Evolutionary conservation across 2,888 invertebrate species (phyloP).

Genomic region (Phoronis australis): DNA sequence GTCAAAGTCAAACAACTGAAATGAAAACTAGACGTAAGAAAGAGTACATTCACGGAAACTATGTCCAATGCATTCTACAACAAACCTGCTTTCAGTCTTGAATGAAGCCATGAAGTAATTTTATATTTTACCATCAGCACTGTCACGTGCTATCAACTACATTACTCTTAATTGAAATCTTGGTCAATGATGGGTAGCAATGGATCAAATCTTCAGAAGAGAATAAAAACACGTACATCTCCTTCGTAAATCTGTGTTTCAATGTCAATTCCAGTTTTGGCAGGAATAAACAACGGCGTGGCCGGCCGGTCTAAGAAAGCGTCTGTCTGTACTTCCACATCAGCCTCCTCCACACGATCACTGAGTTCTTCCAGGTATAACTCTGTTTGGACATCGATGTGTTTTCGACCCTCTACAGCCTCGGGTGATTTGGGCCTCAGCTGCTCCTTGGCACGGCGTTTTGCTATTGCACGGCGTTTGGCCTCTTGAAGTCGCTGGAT

Average conservation of each 20-base stretch:
- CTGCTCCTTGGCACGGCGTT: slow-evolving; percentile 65
- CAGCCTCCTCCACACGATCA: slow-evolving; percentile 60
- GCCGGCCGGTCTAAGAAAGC: slow-evolving; percentile 76
- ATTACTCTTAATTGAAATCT: too few species aligned
- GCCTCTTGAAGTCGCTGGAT: slow-evolving; percentile 60
- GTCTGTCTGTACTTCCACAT: slow-evolving; percentile 82
- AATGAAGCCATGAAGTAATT: too few species aligned
- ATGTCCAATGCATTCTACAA: too few species aligned
- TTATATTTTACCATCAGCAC: too few species aligned
- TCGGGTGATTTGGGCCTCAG: slow-evolving; percentile 67
- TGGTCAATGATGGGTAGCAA: too few species aligned
- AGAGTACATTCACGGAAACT: too few species aligned
- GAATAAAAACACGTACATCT: too few species aligned
- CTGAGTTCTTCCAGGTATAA: slow-evolving; percentile 77
- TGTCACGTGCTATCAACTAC: too few species aligned
- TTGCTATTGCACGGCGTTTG: slow-evolving; percentile 68
- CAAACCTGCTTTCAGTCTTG: too few species aligned
- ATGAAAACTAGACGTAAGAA: slow-evolving; percentile 11
- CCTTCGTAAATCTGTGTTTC: slow-evolving; percentile 84
- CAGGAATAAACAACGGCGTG: slow-evolving; percentile 71
- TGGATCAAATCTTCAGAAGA: too few species aligned
- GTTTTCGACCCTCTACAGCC: slow-evolving; percentile 74
- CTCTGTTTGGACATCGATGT: slow-evolving; percentile 86
- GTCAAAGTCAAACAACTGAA: slow-evolving; percentile 81
- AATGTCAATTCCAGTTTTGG: slow-evolving; percentile 73